Evolutionary conservation across 2,888 invertebrate genomes (phyloP), one percentile per base, ranked within the genome.

Genomic region (Magallana nippona): DNA sequence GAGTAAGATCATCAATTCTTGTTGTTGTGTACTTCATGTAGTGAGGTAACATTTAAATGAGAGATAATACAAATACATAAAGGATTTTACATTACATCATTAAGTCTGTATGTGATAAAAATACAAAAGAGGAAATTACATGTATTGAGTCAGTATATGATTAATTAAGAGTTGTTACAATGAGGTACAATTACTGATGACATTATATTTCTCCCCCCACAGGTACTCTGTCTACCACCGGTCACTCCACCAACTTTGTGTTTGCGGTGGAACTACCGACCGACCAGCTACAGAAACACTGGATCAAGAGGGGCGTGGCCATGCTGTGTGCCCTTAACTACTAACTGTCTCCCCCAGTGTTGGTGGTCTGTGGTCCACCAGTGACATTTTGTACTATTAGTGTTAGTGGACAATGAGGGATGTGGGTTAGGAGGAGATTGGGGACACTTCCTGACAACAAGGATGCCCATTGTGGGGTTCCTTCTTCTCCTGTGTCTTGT

Each of bases 221-320:
- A 94, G 94, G 94, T 77, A 94, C 94, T 0, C 89, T 94, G 83
- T 94, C 94, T 44, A 94, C 94, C 3, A 94, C 94, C 17, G 94
- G 94, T 15, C 94, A 94, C 86, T 94, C 94, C 2, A 94, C 94
- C 27, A 94, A 94, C 91, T 94, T 94, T 90, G 94, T 94, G 22
- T 94, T 94, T 86, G 88, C 93, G 0, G 91, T 94, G 63, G 94
- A 94, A 86, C 83, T 94, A 22, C 94, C 94, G 2, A 90, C 93
- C 19, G 91, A 93, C 86, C 91, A 93, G 81, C 83, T 86, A 3
- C 93, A 94, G 88, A 91, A 92, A 81, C 93, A 94, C 89, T 94
- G 94, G 94, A 94, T 94, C 85, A 93, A 94, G 89, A 82, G 94
- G 44, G 94, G 94, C 15, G 94, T 94, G 44, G 94, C 94, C 57